Conservation (phyloP, 2,888 invertebrate genomes). For the Orthonychiurus folsomi region DNA sequence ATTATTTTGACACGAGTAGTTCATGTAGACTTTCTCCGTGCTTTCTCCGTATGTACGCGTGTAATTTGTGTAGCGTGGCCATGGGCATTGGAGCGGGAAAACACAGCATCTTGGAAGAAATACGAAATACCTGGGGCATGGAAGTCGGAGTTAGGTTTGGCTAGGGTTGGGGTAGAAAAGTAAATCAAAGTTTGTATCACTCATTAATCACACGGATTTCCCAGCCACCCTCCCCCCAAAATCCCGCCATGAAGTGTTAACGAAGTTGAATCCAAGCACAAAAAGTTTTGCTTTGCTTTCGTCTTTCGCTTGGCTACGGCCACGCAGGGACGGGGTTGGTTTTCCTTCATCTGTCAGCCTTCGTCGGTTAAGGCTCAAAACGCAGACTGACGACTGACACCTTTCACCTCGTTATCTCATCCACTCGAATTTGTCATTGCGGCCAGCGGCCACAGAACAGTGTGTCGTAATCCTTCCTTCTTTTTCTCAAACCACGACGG, state of each 20-base stretch:
- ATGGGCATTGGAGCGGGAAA: neutral
- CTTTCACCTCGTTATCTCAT: neutral
- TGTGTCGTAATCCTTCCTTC: too few species aligned
- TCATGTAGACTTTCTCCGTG: too few species aligned
- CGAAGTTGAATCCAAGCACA: neutral
- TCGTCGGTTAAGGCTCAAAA: too few species aligned
- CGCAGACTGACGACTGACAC: too few species aligned
- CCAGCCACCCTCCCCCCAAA: neutral
- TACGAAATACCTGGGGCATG: neutral
- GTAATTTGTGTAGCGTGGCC: neutral
- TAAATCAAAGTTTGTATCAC: neutral
- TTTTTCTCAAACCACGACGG: too few species aligned
- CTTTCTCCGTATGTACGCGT: too few species aligned
- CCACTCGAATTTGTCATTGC: neutral
- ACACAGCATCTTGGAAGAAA: neutral
- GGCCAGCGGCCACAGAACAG: too few species aligned
- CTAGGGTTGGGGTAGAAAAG: neutral
- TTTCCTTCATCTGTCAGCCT: too few species aligned
- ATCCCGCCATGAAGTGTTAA: neutral
- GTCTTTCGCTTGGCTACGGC: too few species aligned
- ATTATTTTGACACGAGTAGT: too few species aligned
- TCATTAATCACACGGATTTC: neutral
- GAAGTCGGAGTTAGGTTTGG: neutral
- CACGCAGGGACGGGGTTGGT: too few species aligned
- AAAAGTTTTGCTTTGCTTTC: neutral